Conservation (phyloP, 2,797 vertebrate species). For the Falco rusticolus region DNA sequence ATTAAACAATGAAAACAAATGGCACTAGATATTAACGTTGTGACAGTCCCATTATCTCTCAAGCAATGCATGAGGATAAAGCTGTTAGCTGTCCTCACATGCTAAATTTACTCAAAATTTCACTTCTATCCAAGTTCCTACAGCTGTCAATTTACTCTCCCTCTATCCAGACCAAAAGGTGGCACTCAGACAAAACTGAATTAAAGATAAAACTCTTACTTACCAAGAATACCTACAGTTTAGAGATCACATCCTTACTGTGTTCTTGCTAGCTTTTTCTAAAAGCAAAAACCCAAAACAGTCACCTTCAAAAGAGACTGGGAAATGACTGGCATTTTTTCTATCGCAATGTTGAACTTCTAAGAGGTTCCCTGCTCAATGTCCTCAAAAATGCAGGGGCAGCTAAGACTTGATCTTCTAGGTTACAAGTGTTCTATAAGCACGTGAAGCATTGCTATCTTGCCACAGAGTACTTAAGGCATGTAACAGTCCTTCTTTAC, state of each 20-base stretch:
- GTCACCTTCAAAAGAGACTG: not conserved
- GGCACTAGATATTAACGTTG: conserved; percentile 13
- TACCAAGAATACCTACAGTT: not conserved
- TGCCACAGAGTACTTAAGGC: not conserved
- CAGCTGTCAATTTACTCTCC: not conserved
- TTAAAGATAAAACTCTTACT: not conserved
- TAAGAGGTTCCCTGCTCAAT: not conserved
- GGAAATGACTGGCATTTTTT: not conserved
- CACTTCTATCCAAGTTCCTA: not conserved
- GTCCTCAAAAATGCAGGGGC: not conserved
- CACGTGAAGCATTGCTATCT: not conserved
- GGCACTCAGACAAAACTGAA: not conserved
- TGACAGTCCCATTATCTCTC: conserved; percentile 54
- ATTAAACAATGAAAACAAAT: conserved; percentile 61
- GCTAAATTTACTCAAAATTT: conserved; percentile 23
- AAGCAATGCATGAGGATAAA: conserved; percentile 20
- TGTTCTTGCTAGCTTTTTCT: not conserved
- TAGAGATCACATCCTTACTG: not conserved
- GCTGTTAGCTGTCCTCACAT: not conserved
- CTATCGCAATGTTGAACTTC: not conserved
- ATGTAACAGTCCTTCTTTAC: not conserved
- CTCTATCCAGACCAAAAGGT: not conserved
- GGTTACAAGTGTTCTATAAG: not conserved
- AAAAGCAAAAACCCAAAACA: not conserved
- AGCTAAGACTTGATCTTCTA: not conserved